Percentiles rank a stretch among this genome's conserved stretches.
These are phyloP conservation scores for Galaxias olidus DNA, from an alignment of 2,797 vertebrate genomes.

Conservation along the genomic window DNA sequence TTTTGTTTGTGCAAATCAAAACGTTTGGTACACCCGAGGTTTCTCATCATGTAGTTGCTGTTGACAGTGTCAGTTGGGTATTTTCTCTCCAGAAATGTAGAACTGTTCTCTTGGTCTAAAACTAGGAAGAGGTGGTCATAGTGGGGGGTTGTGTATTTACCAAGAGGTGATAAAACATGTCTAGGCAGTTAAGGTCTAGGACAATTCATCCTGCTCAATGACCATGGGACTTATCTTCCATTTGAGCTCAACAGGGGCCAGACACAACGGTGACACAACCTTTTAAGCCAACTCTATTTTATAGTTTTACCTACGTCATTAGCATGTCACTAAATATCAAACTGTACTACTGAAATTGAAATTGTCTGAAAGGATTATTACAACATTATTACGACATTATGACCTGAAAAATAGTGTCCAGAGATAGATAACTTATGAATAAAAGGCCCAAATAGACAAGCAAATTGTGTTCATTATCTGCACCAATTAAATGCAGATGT, in stretches of 20 bases:
- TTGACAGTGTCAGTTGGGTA: conserved; percentile 16
- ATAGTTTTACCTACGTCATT: conserved; percentile 38
- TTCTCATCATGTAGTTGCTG: conserved; percentile 4
- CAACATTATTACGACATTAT: not conserved
- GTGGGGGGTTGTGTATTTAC: conserved; percentile 51
- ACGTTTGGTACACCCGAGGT: not conserved
- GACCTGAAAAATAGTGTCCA: conserved; percentile 7
- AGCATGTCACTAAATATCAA: conserved; percentile 14
- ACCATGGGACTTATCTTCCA: conserved; percentile 24
- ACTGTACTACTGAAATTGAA: conserved; percentile 31
- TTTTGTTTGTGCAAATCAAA: conserved; percentile 18
- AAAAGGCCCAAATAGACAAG: too few relatives aligned
- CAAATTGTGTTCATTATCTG: too few relatives aligned
- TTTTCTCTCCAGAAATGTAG: conserved; percentile 15
- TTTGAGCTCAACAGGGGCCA: conserved; percentile 35
- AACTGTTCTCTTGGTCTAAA: conserved; percentile 15
- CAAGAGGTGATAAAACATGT: conserved; percentile 57
- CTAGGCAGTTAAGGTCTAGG: conserved; percentile 31
- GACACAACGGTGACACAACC: conserved; percentile 35
- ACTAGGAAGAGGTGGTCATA: conserved; percentile 31
- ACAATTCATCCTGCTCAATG: conserved; percentile 43
- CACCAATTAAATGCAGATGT: not conserved
- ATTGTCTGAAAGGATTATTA: conserved; percentile 14
- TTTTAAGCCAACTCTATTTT: conserved; percentile 47
- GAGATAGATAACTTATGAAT: not conserved